Percentiles rank a stretch among this genome's conserved stretches.
These are phyloP conservation scores for Bombus waltoni DNA, from an alignment of 1,140 invertebrate genomes.

Conservation along the genomic window DNA sequence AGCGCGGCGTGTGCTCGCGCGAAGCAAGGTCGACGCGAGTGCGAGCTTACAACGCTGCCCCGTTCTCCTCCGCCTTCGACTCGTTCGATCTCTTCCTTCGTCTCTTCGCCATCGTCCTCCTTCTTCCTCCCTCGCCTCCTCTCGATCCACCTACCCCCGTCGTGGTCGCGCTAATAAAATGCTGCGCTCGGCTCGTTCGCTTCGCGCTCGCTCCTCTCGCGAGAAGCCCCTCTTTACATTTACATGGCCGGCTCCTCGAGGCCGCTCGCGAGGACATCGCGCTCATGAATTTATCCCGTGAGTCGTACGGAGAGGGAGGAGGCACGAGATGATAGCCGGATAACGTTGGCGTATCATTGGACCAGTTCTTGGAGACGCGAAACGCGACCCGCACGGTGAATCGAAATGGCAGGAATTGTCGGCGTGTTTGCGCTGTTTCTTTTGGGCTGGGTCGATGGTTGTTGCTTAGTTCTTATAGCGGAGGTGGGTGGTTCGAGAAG, in stretches of 20 bases:
- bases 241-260: slow-evolving; percentile 62
- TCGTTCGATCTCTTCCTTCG: slow-evolving; percentile 45
- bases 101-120: slow-evolving; percentile 39
- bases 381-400: slow-evolving; percentile 7
- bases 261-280: slow-evolving; percentile 70
- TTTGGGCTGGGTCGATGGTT: neutral
- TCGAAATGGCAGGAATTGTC: slow-evolving; percentile 6
- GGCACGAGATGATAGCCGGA: slow-evolving; percentile 34
- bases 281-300: slow-evolving; percentile 77
- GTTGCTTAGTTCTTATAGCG: neutral
- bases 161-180: slow-evolving; percentile 72
- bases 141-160: slow-evolving; percentile 4
- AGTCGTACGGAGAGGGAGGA: slow-evolving; percentile 10
- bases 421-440: neutral
- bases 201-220: slow-evolving; percentile 49
- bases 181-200: slow-evolving; percentile 68
- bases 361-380: slow-evolving; percentile 58
- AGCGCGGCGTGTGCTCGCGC: slow-evolving; percentile 61
- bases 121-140: neutral
- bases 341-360: slow-evolving; percentile 62
- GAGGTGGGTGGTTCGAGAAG: neutral
- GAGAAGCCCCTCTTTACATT: slow-evolving; percentile 69
- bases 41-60: slow-evolving; percentile 69
- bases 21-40: slow-evolving; percentile 65
- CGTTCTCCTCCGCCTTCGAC: neutral